Conservation (phyloP, 2,113 vertebrate species). For the Procavia capensis region DNA sequence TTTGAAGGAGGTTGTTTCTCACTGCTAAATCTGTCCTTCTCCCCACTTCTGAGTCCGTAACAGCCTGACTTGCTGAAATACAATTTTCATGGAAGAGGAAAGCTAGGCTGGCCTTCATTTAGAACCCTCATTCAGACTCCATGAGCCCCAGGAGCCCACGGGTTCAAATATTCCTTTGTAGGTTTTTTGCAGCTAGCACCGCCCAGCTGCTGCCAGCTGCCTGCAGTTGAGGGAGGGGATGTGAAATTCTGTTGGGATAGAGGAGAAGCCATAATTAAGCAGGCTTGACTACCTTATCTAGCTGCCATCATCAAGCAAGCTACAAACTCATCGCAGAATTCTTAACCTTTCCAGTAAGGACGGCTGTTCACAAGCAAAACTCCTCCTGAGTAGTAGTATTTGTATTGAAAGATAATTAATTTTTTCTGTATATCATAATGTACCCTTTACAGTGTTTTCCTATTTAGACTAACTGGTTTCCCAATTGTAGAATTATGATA, state of each 20-base stretch:
- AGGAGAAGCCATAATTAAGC: too few species aligned
- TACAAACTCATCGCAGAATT: not conserved
- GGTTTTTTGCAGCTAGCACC: not conserved
- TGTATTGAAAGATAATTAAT: not conserved
- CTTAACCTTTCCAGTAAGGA: not conserved
- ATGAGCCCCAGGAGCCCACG: not conserved
- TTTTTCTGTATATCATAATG: not conserved
- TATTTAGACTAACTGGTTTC: not conserved
- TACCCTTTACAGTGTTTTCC: not conserved
- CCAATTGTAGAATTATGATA: not conserved
- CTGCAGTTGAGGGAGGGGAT: not conserved
- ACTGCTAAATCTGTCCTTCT: not conserved
- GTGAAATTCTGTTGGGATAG: not conserved
- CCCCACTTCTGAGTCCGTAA: not conserved
- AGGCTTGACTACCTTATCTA: not conserved
- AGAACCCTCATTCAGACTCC: not conserved
- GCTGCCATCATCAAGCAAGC: not conserved
- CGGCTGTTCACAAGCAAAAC: not conserved
- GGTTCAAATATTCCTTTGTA: conserved; percentile 1
- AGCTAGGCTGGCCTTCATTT: not conserved
- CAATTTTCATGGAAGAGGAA: not conserved
- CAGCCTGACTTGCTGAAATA: not conserved
- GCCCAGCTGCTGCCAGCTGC: not conserved
- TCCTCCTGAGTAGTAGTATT: not conserved
- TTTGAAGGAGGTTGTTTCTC: not conserved